Evolutionary conservation across 2,888 invertebrate species (phyloP).

Genomic region (Caenorhabditis auriculariae): DNA sequence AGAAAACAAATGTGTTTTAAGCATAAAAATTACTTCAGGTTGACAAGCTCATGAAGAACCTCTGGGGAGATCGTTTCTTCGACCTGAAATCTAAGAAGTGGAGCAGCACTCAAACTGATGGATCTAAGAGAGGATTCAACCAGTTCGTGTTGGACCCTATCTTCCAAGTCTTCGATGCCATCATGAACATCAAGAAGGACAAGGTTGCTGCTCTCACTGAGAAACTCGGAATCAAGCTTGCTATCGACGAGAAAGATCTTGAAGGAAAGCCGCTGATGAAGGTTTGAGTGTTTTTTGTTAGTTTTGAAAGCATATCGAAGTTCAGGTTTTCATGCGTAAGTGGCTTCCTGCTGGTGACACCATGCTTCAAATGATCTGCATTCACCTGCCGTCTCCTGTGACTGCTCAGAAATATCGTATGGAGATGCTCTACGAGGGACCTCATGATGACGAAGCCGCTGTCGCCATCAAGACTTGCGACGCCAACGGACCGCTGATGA

Average conservation of each 20-base stretch:
- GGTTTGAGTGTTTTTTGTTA: conserved; percentile 65
- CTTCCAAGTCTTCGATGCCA: conserved; percentile 84
- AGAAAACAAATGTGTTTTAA: conserved; percentile 1
- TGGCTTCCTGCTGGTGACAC: conserved; percentile 99
- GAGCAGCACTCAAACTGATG: conserved; percentile 71
- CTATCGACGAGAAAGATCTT: conserved; percentile 91
- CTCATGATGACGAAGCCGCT: conserved; percentile 91
- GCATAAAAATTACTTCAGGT: conserved; percentile 69
- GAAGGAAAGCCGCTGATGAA: conserved; percentile 94
- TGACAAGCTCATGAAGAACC: conserved; percentile 88
- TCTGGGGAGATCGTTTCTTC: conserved; percentile 99
- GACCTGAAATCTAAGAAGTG: conserved; percentile 96
- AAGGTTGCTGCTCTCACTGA: conserved; percentile 83
- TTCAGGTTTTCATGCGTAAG: conserved; percentile 88
- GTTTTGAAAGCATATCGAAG: neutral
- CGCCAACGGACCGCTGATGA: conserved; percentile 95
- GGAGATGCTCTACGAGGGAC: conserved; percentile 99
- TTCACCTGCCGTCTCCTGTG: conserved; percentile 97
- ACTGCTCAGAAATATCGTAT: conserved; percentile 92
- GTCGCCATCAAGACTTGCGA: conserved; percentile 81
- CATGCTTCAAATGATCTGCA: conserved; percentile 99
- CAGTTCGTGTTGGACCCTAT: conserved; percentile 99
- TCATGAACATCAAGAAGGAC: conserved; percentile 93
- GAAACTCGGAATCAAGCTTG: conserved; percentile 87
- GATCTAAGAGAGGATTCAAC: conserved; percentile 94